Evolutionary conservation across 92 coral and sea anemone species (phyloP).

Genomic region (Paramuricea clavata): DNA sequence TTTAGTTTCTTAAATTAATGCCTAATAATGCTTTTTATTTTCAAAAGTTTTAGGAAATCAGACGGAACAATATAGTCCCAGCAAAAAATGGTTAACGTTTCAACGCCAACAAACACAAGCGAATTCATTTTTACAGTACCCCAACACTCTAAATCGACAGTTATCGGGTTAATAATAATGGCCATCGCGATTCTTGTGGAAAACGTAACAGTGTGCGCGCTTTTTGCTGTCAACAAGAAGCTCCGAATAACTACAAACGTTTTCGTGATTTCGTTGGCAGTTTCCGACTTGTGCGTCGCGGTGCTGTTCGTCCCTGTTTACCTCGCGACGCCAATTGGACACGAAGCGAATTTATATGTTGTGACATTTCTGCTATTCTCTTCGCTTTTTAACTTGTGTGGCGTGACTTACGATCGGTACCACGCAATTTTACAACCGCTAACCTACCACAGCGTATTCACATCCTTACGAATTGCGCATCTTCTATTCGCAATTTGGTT

Average conservation of each 20-base stretch:
- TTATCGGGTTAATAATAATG: constrained; percentile 56
- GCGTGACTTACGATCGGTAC: constrained; percentile 91
- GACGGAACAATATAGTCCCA: not conserved
- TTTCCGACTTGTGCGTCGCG: constrained; percentile 86
- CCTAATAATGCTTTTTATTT: not conserved
- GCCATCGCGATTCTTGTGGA: constrained; percentile 78
- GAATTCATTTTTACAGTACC: not conserved
- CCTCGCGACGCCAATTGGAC: constrained; percentile 55
- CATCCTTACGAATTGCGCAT: constrained; percentile 73
- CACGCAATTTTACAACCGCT: constrained; percentile 86
- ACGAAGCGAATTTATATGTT: constrained; percentile 74
- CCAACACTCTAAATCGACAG: constrained; percentile 1
- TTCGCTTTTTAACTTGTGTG: constrained; percentile 90
- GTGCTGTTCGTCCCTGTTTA: constrained; percentile 83
- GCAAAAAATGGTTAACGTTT: not conserved
- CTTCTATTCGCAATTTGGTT: constrained; percentile 79
- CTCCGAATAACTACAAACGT: constrained; percentile 89
- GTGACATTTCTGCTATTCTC: constrained; percentile 91
- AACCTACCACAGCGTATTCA: constrained; percentile 74
- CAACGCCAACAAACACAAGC: not conserved
- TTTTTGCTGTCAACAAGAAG: constrained; percentile 71
- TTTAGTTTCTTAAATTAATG: no score
- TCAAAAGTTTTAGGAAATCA: not conserved
- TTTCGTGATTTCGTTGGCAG: constrained; percentile 86
- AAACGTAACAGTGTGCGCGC: constrained; percentile 81